A percentile compares a stretch with the other conserved stretches of the same genome.
These are phyloP conservation scores for Pocillopora grandis DNA, from an alignment of 92 coral and sea anemone genomes.

Conservation along the genomic window DNA sequence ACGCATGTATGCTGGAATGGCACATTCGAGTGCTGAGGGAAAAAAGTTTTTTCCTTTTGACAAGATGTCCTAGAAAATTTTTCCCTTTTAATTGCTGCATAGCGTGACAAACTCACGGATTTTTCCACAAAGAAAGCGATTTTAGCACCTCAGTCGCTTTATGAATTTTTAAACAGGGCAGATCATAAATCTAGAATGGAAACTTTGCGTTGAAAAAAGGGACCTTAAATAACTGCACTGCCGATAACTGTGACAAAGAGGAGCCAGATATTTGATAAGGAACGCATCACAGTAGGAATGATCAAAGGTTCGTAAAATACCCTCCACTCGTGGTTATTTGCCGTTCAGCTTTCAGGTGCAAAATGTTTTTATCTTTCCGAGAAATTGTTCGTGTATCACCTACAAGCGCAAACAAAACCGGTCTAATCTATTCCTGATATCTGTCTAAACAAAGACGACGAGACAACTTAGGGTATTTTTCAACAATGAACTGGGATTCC, in stretches of 20 bases:
- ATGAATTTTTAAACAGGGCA: not conserved
- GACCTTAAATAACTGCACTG: slow-evolving; percentile 1
- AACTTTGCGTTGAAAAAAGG: not conserved
- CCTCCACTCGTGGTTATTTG: not conserved
- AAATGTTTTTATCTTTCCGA: not conserved
- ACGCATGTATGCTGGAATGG: not conserved
- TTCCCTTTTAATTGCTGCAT: not conserved
- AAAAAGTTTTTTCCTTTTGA: not conserved
- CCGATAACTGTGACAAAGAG: not conserved
- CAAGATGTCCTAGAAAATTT: too few relatives aligned
- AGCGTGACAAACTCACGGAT: not conserved
- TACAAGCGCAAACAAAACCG: too few relatives aligned
- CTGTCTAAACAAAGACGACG: too few relatives aligned
- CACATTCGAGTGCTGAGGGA: not conserved
- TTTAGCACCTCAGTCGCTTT: not conserved
- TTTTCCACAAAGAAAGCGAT: not conserved
- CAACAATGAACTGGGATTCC: too few relatives aligned
- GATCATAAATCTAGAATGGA: not conserved
- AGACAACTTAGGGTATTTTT: too few relatives aligned
- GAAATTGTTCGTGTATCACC: not conserved
- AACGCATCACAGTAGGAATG: not conserved
- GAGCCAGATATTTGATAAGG: not conserved
- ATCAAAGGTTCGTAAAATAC: not conserved
- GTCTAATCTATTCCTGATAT: too few relatives aligned
- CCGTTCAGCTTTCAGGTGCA: too few relatives aligned